These are phyloP conservation scores for Halotydeus destructor DNA, from an alignment of 1,140 invertebrate genomes.

Conservation along the genomic window DNA sequence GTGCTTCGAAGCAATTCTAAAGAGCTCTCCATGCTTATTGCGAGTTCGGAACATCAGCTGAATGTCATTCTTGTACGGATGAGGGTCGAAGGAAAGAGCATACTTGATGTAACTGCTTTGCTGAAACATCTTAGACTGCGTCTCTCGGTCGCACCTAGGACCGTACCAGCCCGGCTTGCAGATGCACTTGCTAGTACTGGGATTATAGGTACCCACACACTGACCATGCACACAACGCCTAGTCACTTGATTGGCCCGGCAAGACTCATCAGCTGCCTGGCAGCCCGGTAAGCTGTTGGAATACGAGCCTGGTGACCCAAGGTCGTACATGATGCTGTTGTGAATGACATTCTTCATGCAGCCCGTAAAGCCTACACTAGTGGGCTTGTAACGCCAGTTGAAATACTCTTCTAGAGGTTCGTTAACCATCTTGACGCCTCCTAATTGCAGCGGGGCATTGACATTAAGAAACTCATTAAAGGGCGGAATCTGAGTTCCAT, in stretches of 20 bases:
- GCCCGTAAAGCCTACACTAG: slow-evolving; percentile 64
- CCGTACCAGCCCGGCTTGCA: slow-evolving; percentile 82
- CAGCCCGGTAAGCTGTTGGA: slow-evolving; percentile 17
- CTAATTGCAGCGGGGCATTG: slow-evolving; percentile 78
- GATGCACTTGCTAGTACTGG: slow-evolving; percentile 69
- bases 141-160: slow-evolving; percentile 49
- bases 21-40: slow-evolving; percentile 72
- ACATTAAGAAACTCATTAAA: slow-evolving; percentile 94
- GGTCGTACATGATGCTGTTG: slow-evolving; percentile 51
- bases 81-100: slow-evolving; percentile 76
- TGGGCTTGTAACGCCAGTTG: slow-evolving; percentile 27
- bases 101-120: slow-evolving; percentile 85
- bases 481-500: slow-evolving; percentile 60
- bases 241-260: slow-evolving; percentile 15
- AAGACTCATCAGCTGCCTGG: slow-evolving; percentile 17
- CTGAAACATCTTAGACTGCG: slow-evolving; percentile 57
- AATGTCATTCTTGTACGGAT: slow-evolving; percentile 71
- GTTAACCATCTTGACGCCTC: slow-evolving; percentile 36
- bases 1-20: slow-evolving; percentile 77
- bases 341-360: slow-evolving; percentile 87
- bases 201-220: slow-evolving; percentile 67
- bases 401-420: slow-evolving; percentile 43
- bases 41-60: slow-evolving; percentile 78
- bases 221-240: slow-evolving; percentile 48
- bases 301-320: slow-evolving; percentile 18